Percentiles rank a stretch among this genome's conserved stretches.
Conservation (phyloP, 92 coral and sea anemone genomes). For the Porites cylindrica region DNA sequence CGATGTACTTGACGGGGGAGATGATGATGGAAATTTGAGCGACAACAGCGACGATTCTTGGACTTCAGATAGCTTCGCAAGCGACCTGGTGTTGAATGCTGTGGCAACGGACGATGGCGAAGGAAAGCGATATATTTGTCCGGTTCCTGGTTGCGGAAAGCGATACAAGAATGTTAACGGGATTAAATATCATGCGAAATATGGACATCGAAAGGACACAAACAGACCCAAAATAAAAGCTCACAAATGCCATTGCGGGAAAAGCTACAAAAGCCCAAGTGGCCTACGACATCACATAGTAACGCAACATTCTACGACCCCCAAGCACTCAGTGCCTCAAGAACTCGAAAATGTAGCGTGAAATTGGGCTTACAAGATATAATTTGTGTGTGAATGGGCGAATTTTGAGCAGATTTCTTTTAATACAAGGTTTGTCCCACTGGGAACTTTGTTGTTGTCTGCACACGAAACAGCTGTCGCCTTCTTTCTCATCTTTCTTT, state of each 20-base stretch:
- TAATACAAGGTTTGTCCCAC: constrained; percentile 22
- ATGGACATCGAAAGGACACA: constrained; percentile 92
- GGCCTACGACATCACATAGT: constrained; percentile 97
- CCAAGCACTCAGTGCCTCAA: constrained; percentile 62
- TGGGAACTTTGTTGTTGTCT: constrained; percentile 1
- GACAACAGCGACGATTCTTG: constrained; percentile 99
- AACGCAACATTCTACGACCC: constrained; percentile 86
- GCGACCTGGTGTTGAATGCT: constrained; percentile 96
- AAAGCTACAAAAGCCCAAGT: constrained; percentile 98
- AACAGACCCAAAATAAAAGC: constrained; percentile 83
- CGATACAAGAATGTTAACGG: constrained; percentile 98
- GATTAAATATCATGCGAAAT: constrained; percentile 98
- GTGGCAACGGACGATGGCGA: constrained; percentile 99
- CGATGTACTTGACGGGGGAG: constrained; percentile 90
- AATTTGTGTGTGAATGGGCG: neutral
- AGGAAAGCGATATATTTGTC: constrained; percentile 95
- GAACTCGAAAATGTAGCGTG: constrained; percentile 72
- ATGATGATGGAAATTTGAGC: constrained; percentile 98
- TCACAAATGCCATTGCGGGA: constrained; percentile 99
- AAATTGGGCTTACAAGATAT: constrained; percentile 29
- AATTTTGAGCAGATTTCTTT: constrained; percentile 1
- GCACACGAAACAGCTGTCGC: constrained; percentile 20
- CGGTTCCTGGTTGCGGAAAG: constrained; percentile 99
- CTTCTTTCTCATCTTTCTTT: neutral
- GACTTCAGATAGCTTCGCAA: constrained; percentile 94